Evolutionary conservation across 2,797 vertebrate species (phyloP), one percentile per base, ranked within the genome.

Genomic region (Chaetodon trifasciatus): DNA sequence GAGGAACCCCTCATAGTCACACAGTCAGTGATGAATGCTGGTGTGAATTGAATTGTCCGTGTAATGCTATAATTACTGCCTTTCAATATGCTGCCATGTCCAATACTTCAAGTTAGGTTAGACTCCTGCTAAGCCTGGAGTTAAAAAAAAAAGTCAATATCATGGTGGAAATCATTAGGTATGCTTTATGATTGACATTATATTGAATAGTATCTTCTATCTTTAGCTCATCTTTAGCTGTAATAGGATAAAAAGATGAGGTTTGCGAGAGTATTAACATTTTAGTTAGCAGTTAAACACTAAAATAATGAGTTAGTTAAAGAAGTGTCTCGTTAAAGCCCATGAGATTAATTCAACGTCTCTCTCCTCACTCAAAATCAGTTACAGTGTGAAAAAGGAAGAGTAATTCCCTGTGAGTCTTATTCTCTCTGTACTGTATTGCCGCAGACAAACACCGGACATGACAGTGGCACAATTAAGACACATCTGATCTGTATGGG

Each of bases 81-180:
- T 86, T 83, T 90, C 90, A 87, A 64, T 74, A 65, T 79, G 80
- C 92, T 92, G 93, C 93, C 95, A 93, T 74, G 68, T 93, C 76
- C 85, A 93, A 93, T 95, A 92, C 71, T 78, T 94, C 92, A 94
- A 87, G 79, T 2, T 3, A 23, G 50, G 63, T 70, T 56, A 65
- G 57, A 70, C 70, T 73, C 64, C 57, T 23, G 21, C 44, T 9
- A 23, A 61, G 55, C 61, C 35, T 8, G 39, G 19, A 32, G 75
- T 61, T 75, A 64, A 70, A 86, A 84, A 76, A 23, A 35, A 32
- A 32, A 32, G 28, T 76, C 58, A 78, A 63, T 65, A 78, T 40
- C 44, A 49, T 37, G 23, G 39, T 47, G 49, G 23, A 71, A 66
- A 69, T 64, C 35, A 75, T 67, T 72, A 57, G 39, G 0, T 67